phyloP scores from a whole-genome alignment of 2,113 vertebrate genomes.

The Reinhardtius hippoglossoides region DNA sequence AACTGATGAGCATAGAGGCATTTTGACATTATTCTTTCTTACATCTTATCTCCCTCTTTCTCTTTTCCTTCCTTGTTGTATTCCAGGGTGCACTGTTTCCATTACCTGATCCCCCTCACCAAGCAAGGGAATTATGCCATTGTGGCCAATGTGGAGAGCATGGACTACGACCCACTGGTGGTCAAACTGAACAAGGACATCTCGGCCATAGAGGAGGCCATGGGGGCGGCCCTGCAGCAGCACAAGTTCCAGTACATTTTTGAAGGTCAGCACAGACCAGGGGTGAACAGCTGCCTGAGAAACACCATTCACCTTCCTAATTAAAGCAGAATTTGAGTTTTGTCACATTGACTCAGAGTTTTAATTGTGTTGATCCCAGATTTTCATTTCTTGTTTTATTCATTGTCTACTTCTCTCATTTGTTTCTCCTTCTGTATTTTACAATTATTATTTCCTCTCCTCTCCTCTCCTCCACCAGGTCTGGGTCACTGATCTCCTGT shows the following conservation, averaged over 20 bases:
- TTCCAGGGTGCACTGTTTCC: constrained; percentile 95
- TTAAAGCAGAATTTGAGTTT: neutral
- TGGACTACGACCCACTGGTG: constrained; percentile 98
- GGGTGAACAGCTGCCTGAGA: neutral
- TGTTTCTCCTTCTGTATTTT: neutral
- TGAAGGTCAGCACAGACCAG: constrained; percentile 85
- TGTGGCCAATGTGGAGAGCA: constrained; percentile 97
- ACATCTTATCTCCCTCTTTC: constrained; percentile 1
- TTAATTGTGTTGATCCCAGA: neutral
- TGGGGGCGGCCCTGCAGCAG: constrained; percentile 95
- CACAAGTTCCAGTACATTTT: constrained; percentile 99
- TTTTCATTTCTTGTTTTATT: neutral
- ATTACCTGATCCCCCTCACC: constrained; percentile 95
- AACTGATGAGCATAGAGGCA: neutral
- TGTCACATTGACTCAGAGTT: neutral
- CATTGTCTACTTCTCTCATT: neutral
- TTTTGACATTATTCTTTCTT: neutral
- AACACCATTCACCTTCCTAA: neutral
- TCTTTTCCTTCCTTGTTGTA: neutral
- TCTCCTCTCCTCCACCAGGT: constrained; percentile 74
- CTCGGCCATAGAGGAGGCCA: constrained; percentile 95
- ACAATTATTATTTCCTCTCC: neutral
- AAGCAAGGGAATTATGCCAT: constrained; percentile 99
- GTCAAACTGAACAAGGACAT: constrained; percentile 98
- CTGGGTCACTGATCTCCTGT: constrained; percentile 98